Base-by-base conservation (phyloP, 2,797 vertebrate genomes). In the Aplochiton taeniatus region DNA sequence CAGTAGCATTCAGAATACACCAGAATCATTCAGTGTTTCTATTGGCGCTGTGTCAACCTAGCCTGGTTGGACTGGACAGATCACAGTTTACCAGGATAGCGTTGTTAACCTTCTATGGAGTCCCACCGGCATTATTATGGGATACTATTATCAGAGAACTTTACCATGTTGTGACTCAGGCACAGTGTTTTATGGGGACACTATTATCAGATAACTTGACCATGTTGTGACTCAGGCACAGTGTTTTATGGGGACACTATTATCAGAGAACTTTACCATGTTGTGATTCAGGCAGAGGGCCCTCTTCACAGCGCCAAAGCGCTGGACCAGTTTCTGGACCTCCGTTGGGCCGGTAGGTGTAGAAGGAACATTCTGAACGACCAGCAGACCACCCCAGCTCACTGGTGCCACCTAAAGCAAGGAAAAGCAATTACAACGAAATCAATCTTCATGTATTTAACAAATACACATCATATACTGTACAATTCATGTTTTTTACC, bases 311-410 rank as follows among this genome's bases (percentile, higher is more conserved):
- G 83, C 83, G 0, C 90, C 96, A 60, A 96, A 96, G 11, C 94
- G 93, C 20, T 91, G 89, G 9, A 95, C 93, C 19, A 95, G 79
- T 58, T 92, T 93, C 65, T 94, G 87, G 4, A 94, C 91, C 45
- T 95, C 94, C 0, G 90, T 80, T 1, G 91, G 78, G 1, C 83
- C 83, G 17, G 90, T 88, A 0, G 88, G 87, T 0, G 89, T 88
- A 52, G 86, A 78, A 0, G 95, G 96, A 54, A 96, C 82, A 45
- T 97, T 96, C 44, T 79, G 85, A 16, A 96, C 91, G 41, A 94
- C 91, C 53, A 97, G 75, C 58, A 96, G 90, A 44, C 67, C 75
- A 64, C 63, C 76, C 87, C 87, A 89, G 53, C 51, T 16, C 0
- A 83, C 75, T 0, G 65, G 1, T 46, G 17, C 65, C 50, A 83